Conservation (phyloP, 2,888 invertebrate genomes). For the Muscina levida region DNA sequence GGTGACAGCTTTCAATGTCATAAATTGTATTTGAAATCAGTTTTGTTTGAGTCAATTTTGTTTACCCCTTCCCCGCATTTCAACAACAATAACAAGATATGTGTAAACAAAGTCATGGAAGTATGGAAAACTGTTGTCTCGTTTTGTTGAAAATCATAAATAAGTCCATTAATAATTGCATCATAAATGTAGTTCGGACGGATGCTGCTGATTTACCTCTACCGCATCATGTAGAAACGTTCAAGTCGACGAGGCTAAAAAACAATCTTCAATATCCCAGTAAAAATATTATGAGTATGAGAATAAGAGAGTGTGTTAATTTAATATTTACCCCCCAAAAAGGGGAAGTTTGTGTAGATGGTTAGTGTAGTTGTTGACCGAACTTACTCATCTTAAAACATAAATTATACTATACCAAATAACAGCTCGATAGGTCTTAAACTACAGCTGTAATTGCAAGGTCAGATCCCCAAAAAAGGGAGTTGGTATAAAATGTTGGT, state of each 20-base stretch:
- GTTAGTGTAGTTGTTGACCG: too few relatives aligned
- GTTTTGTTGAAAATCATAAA: slow-evolving; percentile 48
- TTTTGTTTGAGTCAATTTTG: slow-evolving; percentile 22
- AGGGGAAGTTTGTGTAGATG: too few relatives aligned
- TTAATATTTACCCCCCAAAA: too few relatives aligned
- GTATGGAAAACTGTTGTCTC: slow-evolving; percentile 7
- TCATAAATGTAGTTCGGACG: slow-evolving; percentile 48
- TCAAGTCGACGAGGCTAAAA: slow-evolving; percentile 3
- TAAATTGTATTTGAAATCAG: slow-evolving; percentile 60
- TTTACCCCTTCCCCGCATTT: slow-evolving; percentile 22
- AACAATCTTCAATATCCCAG: too few relatives aligned
- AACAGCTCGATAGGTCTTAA: too few relatives aligned
- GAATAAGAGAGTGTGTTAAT: too few relatives aligned
- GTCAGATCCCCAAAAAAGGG: too few relatives aligned
- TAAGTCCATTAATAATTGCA: slow-evolving; percentile 55
- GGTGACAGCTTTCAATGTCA: slow-evolving; percentile 62
- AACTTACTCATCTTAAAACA: too few relatives aligned
- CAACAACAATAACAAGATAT: not conserved
- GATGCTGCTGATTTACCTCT: slow-evolving; percentile 61
- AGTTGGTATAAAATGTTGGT: too few relatives aligned
- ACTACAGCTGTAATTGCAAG: too few relatives aligned
- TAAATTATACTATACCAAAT: too few relatives aligned
- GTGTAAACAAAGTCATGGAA: not conserved
- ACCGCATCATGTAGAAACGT: not conserved
- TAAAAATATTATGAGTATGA: not conserved